Conservation (phyloP, 2,113 vertebrate genomes). For the Cairina moschata region DNA sequence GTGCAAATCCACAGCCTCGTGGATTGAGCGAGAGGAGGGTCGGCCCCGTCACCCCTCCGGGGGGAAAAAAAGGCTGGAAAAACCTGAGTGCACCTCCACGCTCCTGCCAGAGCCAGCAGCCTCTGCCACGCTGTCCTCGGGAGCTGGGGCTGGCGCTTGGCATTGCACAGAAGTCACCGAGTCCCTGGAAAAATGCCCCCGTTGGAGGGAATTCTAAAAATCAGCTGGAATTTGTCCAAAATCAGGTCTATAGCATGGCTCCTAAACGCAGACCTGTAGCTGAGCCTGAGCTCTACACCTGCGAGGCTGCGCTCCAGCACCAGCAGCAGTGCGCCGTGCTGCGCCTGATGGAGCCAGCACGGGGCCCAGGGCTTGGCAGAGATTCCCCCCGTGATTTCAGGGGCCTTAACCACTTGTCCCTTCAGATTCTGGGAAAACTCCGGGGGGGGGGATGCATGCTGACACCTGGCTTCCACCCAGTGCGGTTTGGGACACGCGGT, state of each 20-base stretch:
- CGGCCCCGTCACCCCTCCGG: background rate
- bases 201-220: background rate
- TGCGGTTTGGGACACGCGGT: background rate
- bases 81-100: accelerated
- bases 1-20: background rate
- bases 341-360: background rate
- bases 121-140: accelerated
- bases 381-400: background rate
- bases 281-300: background rate
- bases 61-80: background rate
- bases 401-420: background rate
- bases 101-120: background rate
- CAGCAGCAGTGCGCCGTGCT: accelerated
- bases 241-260: background rate
- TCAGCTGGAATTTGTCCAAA: background rate
- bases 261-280: background rate
- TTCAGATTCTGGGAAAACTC: background rate
- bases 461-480: accelerated
- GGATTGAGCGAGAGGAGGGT: background rate
- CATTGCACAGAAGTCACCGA: accelerated
- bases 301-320: background rate
- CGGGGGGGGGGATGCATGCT: background rate
- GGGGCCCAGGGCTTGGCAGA: background rate
- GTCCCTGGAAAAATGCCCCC: background rate
- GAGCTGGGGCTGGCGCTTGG: background rate